These are phyloP conservation scores for Cephalopterus ornatus DNA, from an alignment of 2,113 vertebrate species.

Conservation along the genomic window DNA sequence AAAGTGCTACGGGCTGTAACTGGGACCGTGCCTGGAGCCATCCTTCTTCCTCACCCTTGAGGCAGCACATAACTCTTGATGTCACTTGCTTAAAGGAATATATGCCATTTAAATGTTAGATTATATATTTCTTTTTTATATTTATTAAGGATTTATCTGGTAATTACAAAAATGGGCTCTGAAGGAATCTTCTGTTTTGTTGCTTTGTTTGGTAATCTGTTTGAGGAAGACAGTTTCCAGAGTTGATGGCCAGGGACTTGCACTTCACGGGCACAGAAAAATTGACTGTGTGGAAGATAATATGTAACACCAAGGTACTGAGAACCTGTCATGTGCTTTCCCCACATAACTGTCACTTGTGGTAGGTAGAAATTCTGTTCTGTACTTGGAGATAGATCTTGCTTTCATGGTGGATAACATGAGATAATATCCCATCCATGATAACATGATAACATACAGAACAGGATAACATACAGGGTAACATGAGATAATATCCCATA, in stretches of 20 bases:
- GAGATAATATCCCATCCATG: neutral
- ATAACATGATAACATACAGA: neutral
- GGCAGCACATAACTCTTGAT: neutral
- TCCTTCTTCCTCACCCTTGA: neutral
- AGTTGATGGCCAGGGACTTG: neutral
- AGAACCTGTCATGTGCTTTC: neutral
- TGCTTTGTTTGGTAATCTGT: neutral
- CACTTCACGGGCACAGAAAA: neutral
- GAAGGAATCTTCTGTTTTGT: neutral
- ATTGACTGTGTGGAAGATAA: neutral
- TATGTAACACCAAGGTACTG: neutral
- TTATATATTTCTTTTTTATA: neutral
- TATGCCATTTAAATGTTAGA: neutral
- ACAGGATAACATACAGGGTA: too few relatives aligned
- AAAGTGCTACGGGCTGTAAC: accelerated
- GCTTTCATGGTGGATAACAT: neutral
- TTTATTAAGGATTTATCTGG: neutral
- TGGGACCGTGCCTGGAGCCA: neutral
- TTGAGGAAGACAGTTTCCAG: neutral
- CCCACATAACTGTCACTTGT: neutral
- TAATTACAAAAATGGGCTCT: neutral
- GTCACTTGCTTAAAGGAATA: neutral
- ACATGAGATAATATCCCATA: neutral
- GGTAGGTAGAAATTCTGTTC: neutral
- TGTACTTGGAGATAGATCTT: neutral